phyloP scores from a whole-genome alignment of 2,113 vertebrate species.

The Erinaceus europaeus region DNA sequence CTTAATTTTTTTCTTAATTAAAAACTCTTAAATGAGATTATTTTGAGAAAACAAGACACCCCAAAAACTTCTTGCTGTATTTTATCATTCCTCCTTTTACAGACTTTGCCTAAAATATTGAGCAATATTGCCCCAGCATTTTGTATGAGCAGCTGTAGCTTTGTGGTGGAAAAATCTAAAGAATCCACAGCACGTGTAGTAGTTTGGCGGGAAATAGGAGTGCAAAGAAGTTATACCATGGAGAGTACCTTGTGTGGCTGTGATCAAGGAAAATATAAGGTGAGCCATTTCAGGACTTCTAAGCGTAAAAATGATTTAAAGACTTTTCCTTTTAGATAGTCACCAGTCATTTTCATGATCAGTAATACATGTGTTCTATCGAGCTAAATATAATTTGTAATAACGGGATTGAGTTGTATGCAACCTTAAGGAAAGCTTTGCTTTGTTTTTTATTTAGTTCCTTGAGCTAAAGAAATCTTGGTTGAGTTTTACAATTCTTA shows the following conservation, averaged over 20 bases:
- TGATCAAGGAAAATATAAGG: conserved; percentile 98
- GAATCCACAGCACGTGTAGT: conserved; percentile 97
- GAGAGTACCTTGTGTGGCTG: conserved; percentile 98
- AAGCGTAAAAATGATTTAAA: background rate
- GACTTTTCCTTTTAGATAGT: background rate
- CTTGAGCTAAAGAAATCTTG: conserved; percentile 4
- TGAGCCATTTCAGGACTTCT: conserved; percentile 62
- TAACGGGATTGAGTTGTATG: background rate
- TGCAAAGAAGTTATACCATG: conserved; percentile 98
- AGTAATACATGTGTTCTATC: background rate
- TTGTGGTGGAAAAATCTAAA: conserved; percentile 98
- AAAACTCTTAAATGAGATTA: too few relatives aligned
- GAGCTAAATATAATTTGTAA: background rate
- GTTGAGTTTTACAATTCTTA: conserved; percentile 26
- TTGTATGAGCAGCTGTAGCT: conserved; percentile 97
- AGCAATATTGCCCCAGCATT: conserved; percentile 96
- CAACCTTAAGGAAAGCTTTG: background rate
- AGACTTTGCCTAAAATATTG: conserved; percentile 95
- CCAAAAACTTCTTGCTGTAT: conserved; percentile 39
- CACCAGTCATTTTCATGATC: background rate
- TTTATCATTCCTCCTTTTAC: conserved; percentile 22
- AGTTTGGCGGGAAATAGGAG: conserved; percentile 97
- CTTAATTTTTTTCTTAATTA: too few relatives aligned
- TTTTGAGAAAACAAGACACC: too few relatives aligned
- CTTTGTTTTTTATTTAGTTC: too few relatives aligned